Evolutionary conservation across 2,888 invertebrate species (phyloP).

Genomic region (Hetaerina titia): DNA sequence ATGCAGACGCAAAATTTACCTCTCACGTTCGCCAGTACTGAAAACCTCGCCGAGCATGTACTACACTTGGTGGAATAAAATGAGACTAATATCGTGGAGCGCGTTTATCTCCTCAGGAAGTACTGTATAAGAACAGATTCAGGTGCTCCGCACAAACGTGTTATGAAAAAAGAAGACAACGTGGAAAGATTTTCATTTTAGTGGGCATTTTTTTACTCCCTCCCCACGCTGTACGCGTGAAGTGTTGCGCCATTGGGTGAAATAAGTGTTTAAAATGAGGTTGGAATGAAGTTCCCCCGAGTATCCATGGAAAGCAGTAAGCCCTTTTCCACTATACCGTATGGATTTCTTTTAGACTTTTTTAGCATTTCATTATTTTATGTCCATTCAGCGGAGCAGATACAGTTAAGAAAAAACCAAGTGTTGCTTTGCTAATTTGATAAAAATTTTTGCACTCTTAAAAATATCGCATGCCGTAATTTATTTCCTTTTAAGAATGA

Average conservation of each 20-base stretch:
- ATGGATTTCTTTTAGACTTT: too few species aligned
- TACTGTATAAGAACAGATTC: neutral
- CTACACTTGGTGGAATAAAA: neutral
- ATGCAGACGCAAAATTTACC: neutral
- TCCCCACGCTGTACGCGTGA: neutral
- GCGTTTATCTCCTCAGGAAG: neutral
- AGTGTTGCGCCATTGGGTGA: neutral
- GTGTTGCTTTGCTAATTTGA: too few species aligned
- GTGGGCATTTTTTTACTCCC: neutral
- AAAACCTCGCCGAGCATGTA: neutral
- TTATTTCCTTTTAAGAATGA: too few species aligned
- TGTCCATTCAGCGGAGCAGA: too few species aligned
- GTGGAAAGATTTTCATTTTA: neutral
- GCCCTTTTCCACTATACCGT: too few species aligned
- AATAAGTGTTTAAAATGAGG: neutral
- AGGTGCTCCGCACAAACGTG: neutral
- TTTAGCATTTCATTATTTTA: too few species aligned
- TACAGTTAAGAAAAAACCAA: too few species aligned
- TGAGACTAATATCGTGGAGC: neutral
- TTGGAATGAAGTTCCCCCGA: neutral
- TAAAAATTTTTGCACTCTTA: too few species aligned
- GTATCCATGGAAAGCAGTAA: neutral
- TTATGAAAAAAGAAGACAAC: neutral
- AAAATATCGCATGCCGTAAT: too few species aligned
- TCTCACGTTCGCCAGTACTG: constrained; percentile 21